Conservation (phyloP, 2,888 invertebrate genomes). For the Rhogogaster chlorosoma region DNA sequence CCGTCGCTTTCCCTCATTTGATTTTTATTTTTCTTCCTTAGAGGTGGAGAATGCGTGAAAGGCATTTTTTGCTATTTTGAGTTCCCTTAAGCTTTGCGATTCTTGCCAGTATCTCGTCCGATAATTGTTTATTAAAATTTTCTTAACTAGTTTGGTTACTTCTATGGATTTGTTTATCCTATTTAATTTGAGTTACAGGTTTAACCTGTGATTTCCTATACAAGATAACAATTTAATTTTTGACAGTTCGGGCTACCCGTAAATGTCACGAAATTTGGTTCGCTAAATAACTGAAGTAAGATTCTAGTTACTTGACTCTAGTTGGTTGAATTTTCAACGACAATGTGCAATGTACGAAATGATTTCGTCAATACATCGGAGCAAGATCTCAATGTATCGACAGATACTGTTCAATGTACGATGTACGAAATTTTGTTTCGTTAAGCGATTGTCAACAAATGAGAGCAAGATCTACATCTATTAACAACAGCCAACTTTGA, state of each 20-base stretch:
- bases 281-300: not conserved
- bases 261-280: not conserved
- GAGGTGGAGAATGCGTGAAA: not conserved
- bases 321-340: not conserved
- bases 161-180: not conserved
- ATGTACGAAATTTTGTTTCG: not conserved
- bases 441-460: not conserved
- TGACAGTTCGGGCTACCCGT: not conserved
- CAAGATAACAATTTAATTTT: not conserved
- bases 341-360: not conserved
- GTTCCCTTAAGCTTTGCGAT: not conserved
- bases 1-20: not conserved
- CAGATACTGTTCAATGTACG: not conserved
- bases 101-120: conserved; percentile 12
- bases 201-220: not conserved
- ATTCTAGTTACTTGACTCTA: not conserved
- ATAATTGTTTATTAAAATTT: not conserved
- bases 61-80: not conserved
- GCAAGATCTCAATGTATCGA: conserved; percentile 2
- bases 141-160: no score
- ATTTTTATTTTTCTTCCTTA: conserved; percentile 16
- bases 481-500: not conserved
- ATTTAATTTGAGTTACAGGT: not conserved
- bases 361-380: not conserved
- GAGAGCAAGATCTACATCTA: conserved; percentile 39